These are phyloP conservation scores for Campylorhamphus procurvoides DNA, from an alignment of 2,113 vertebrate species.

Conservation along the genomic window DNA sequence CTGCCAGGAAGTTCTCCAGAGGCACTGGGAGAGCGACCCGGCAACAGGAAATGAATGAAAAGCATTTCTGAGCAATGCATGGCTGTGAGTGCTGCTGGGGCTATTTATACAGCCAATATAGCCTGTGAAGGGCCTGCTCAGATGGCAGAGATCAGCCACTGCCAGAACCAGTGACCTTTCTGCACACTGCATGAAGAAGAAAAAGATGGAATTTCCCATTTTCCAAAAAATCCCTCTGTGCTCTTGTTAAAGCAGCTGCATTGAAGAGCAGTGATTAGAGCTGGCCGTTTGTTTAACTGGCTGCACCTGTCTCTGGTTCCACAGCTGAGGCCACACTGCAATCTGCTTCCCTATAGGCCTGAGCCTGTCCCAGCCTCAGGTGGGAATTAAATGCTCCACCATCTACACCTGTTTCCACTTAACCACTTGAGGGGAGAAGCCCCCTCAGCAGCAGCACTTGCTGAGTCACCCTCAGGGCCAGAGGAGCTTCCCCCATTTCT, in stretches of 20 bases:
- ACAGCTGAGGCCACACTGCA: neutral
- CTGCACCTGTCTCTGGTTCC: conserved; percentile 15
- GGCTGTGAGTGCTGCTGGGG: neutral
- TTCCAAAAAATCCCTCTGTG: conserved; percentile 37
- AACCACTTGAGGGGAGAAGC: neutral
- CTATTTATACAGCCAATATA: conserved; percentile 27
- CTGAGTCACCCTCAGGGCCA: neutral
- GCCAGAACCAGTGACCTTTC: conserved; percentile 30
- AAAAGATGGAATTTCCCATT: conserved; percentile 42
- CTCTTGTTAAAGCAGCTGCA: conserved; percentile 53
- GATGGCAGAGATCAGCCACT: conserved; percentile 14
- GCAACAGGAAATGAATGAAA: conserved; percentile 43
- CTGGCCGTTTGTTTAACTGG: neutral
- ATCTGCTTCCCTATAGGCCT: neutral
- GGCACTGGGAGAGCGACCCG: neutral
- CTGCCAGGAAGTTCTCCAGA: conserved; percentile 38
- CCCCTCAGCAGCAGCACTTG: neutral
- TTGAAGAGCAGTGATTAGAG: conserved; percentile 37
- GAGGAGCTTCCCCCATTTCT: neutral
- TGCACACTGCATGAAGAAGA: neutral
- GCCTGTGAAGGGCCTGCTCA: neutral
- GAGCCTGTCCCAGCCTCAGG: neutral
- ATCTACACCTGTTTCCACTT: neutral
- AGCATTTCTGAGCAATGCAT: neutral
- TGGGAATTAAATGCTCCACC: neutral